Evolutionary conservation across 2,797 vertebrate species (phyloP).

Genomic region (Phoxinus dragarum): DNA sequence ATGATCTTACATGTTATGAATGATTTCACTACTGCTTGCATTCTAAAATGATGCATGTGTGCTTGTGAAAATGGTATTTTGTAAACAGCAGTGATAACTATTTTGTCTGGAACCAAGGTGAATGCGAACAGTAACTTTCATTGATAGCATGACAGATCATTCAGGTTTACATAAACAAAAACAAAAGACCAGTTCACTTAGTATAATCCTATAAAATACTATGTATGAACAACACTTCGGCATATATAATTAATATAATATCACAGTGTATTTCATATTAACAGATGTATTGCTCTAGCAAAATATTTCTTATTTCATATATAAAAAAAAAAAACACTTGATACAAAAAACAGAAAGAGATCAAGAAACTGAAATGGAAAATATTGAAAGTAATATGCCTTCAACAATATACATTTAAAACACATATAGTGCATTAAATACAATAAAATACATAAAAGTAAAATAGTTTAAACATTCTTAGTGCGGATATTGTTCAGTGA

Average conservation of each 20-base stretch:
- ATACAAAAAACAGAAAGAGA: constrained; percentile 20
- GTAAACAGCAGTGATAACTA: not conserved
- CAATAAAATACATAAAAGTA: constrained; percentile 62
- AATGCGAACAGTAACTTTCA: not conserved
- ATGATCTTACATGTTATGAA: not conserved
- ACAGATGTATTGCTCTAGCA: constrained; percentile 43
- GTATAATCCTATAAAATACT: constrained; percentile 37
- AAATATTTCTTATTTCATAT: constrained; percentile 37
- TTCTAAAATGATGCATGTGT: not conserved
- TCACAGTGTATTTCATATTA: constrained; percentile 77
- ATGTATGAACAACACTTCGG: constrained; percentile 8
- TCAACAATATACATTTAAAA: constrained; percentile 59
- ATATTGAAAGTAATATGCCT: constrained; percentile 53
- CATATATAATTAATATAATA: constrained; percentile 48
- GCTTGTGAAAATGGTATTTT: not conserved
- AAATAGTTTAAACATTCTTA: constrained; percentile 71
- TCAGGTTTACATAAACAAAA: constrained; percentile 7
- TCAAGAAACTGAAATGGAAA: constrained; percentile 43
- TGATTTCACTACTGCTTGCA: not conserved
- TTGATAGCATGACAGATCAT: not conserved
- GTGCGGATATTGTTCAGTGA: constrained; percentile 68
- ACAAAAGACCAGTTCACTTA: constrained; percentile 4
- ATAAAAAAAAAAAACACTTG: not conserved
- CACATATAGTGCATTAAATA: constrained; percentile 75
- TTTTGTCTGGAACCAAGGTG: not conserved